Conservation (phyloP, 2,113 vertebrate species). For the Actinemys pallida region DNA sequence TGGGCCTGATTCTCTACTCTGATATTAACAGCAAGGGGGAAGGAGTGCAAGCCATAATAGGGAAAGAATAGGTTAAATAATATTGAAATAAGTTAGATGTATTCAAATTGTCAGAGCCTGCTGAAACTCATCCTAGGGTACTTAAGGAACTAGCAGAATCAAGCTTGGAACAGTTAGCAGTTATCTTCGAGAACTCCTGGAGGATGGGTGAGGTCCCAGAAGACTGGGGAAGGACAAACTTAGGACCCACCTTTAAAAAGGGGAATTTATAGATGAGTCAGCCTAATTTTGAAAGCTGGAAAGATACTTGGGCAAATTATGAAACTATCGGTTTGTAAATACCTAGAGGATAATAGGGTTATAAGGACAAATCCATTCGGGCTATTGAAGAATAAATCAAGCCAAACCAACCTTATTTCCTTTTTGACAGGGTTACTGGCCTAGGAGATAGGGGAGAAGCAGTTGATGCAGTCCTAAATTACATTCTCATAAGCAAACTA, state of each 20-base stretch:
- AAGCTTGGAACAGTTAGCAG: background rate
- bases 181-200: background rate
- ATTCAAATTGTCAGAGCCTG: background rate
- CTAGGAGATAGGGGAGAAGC: background rate
- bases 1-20: background rate
- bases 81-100: background rate
- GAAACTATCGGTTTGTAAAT: background rate
- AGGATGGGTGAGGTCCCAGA: background rate
- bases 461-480: background rate
- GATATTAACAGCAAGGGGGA: background rate
- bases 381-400: background rate
- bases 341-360: background rate
- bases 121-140: background rate
- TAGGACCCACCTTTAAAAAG: background rate
- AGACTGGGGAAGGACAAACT: background rate
- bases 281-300: background rate
- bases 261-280: background rate
- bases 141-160: background rate
- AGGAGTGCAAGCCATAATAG: background rate
- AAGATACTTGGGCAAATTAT: background rate
- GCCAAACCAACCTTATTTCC: background rate
- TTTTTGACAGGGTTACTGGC: background rate
- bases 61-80: background rate
- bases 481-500: background rate
- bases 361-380: background rate